These are phyloP conservation scores for Dexiosoma caninum DNA, from an alignment of 2,888 invertebrate genomes.

Conservation along the genomic window DNA sequence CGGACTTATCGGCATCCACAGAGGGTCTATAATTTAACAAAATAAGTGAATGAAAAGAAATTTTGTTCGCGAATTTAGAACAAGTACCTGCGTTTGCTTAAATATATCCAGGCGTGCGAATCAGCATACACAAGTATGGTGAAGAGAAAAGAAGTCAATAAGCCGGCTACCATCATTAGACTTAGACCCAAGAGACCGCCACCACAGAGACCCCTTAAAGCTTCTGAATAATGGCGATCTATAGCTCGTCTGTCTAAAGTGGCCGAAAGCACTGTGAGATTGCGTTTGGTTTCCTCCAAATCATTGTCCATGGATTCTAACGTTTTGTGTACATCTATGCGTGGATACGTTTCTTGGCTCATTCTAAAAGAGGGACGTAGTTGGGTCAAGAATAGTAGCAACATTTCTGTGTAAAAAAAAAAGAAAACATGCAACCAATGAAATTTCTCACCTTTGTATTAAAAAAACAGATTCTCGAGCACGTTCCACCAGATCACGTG, in stretches of 20 bases:
- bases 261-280: conserved; percentile 79
- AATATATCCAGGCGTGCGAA: conserved; percentile 97
- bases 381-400: too few relatives aligned
- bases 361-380: conserved; percentile 72
- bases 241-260: conserved; percentile 90
- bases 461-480: conserved; percentile 76
- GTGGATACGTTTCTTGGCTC: conserved; percentile 77
- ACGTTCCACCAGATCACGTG: conserved; percentile 77
- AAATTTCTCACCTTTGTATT: conserved; percentile 73
- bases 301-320: conserved; percentile 75
- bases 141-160: conserved; percentile 91
- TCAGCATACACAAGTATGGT: conserved; percentile 95
- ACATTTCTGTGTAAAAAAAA: not conserved
- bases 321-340: conserved; percentile 74
- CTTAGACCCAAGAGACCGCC: conserved; percentile 89
- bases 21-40: conserved; percentile 68
- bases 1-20: conserved; percentile 77
- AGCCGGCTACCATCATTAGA: conserved; percentile 91
- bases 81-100: conserved; percentile 87
- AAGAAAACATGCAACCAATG: not conserved
- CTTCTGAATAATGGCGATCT: conserved; percentile 88
- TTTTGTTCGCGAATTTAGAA: not conserved
- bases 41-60: not conserved
- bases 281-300: conserved; percentile 76
- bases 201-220: conserved; percentile 89